Evolutionary conservation across 2,888 invertebrate genomes (phyloP), one percentile per base, ranked within the genome.

Genomic region (Mimumesa dahlbomi): DNA sequence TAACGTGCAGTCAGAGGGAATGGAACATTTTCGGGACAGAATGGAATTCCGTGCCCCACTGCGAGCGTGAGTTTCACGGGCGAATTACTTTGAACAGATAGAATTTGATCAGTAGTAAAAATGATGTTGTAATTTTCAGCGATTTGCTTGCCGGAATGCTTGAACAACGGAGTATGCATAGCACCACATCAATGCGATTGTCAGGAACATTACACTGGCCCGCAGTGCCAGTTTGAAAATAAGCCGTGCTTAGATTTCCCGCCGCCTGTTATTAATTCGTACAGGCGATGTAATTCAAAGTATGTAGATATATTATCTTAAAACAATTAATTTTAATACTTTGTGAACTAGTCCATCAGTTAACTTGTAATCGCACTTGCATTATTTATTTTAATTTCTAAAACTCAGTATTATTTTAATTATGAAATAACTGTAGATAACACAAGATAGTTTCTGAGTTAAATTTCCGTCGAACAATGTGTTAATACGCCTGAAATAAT

Each of bases 81-180:
- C 2, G 7, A 19, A 45, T 59, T 40, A 31, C n/a, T 18, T 46
- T 0, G 14, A 2, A n/a, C 19, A 25, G n/a, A n/a, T n/a, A n/a
- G n/a, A n/a, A n/a, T 31, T 21, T n/a, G 29, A 43, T 62, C 7
- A n/a, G 4, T 7, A 7, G n/a, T 61, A 16, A 29, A 38, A 36
- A 16, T 40, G n/a, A 18, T 22, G 7, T 45, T 25, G 21, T 64
- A 16, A 56, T 52, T 90, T 90, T n/a, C 86, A 96, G 96, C 95
- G 0, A 91, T 92, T 75, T 97, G 97, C 85, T 87, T 92, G 16
- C 94, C 95, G 0, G 90, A 92, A 0, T 97, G 97, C 87, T 91
- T 93, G 85, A 96, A 97, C 89, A 94, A 93, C 56, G 97, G 97
- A 0, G 93, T 94, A 50, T 97, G 97, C 84, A 87, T 94, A 2